A percentile compares a stretch with the other conserved stretches of the same genome.
Conservation (phyloP, 2,113 vertebrate species). For the Pygoscelis antarcticus region DNA sequence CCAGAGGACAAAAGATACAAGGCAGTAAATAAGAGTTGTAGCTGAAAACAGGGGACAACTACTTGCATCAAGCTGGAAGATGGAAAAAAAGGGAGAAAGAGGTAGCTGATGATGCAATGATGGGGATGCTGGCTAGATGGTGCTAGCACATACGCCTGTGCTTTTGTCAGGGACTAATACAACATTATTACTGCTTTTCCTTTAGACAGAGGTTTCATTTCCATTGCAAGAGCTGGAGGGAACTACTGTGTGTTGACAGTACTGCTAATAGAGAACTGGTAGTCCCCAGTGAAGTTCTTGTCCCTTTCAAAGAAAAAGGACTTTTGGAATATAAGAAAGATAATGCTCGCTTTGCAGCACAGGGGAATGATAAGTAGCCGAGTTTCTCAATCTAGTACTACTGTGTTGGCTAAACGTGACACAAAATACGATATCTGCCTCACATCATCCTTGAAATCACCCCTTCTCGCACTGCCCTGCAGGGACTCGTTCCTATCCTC, state of each 20-base stretch:
- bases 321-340: neutral
- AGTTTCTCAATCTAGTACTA: neutral
- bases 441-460: neutral
- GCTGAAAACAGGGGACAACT: neutral
- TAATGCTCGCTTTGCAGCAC: neutral
- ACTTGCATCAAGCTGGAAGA: neutral
- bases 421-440: neutral
- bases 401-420: neutral
- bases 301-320: neutral
- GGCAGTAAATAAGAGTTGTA: neutral
- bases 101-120: constrained; percentile 2
- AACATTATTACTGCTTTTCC: neutral
- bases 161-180: neutral
- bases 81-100: neutral
- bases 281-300: neutral
- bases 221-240: neutral
- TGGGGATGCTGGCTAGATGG: constrained; percentile 49
- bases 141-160: constrained; percentile 39
- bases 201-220: neutral
- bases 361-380: neutral
- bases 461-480: fast-evolving
- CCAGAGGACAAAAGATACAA: neutral
- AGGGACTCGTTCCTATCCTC: neutral
- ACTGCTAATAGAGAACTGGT: neutral
- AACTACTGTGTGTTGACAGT: neutral